phyloP scores from a whole-genome alignment of 2,113 vertebrate species.

The Empidonax traillii region DNA sequence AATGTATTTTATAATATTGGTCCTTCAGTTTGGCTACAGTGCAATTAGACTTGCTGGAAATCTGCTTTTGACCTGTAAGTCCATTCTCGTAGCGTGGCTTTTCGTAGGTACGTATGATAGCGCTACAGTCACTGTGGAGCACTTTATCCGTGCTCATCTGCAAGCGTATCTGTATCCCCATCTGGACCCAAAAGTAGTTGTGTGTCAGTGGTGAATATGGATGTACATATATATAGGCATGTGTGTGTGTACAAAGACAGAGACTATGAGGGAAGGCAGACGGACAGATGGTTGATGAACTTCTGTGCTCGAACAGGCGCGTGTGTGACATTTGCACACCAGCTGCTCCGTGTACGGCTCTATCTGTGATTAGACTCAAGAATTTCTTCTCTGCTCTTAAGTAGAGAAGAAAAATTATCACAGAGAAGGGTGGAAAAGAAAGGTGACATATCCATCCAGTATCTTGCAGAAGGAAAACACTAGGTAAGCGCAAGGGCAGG shows the following conservation, averaged over 20 bases:
- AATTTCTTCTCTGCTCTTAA: not conserved
- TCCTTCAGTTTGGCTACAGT: not conserved
- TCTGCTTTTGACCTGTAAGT: not conserved
- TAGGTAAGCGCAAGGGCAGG: rapidly evolving
- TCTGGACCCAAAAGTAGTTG: not conserved
- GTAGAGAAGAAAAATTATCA: not conserved
- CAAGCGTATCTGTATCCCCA: not conserved
- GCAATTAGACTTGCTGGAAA: not conserved
- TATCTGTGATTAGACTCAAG: not conserved
- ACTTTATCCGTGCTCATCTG: not conserved
- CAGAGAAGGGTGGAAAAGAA: not conserved
- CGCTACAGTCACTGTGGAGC: rapidly evolving
- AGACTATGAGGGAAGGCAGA: not conserved
- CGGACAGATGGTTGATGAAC: not conserved
- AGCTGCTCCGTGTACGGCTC: not conserved
- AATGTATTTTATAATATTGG: not conserved
- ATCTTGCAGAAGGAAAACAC: not conserved
- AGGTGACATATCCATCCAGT: not conserved
- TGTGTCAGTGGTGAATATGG: not conserved
- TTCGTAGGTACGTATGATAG: not conserved
- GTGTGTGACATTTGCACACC: not conserved
- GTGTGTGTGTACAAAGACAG: not conserved
- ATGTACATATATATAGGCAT: too few species aligned
- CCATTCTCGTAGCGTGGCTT: not conserved
- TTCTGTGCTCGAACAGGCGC: not conserved